A percentile compares a stretch with the other conserved stretches of the same genome.
Evolutionary conservation across 1,140 invertebrate species (phyloP).

Genomic region (Melipona quadrifasciata): DNA sequence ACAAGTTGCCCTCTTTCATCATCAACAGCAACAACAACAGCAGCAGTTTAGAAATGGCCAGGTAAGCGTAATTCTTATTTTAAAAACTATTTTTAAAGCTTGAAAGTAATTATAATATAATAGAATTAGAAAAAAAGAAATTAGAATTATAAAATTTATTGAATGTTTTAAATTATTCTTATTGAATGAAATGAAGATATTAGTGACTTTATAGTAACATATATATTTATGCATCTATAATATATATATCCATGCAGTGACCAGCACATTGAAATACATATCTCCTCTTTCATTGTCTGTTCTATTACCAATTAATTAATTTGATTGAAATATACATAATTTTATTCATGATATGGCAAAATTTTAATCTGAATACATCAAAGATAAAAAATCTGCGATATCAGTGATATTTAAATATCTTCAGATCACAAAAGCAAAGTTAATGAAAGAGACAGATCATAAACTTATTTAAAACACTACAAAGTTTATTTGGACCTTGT

Average conservation of each 20-base stretch:
- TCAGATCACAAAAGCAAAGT: not conserved
- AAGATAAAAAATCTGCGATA: not conserved
- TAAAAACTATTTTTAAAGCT: too few species aligned
- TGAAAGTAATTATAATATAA: not conserved
- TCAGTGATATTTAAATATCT: not conserved
- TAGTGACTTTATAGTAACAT: not conserved
- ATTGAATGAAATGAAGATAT: not conserved
- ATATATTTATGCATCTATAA: not conserved
- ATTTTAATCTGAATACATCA: not conserved
- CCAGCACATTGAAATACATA: not conserved
- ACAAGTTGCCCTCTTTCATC: slow-evolving; percentile 84
- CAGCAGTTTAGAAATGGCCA: slow-evolving; percentile 83
- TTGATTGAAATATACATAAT: not conserved
- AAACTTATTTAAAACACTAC: not conserved
- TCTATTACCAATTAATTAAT: not conserved
- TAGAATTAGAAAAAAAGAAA: not conserved
- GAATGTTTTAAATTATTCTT: not conserved
- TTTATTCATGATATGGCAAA: not conserved
- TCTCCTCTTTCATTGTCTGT: not conserved
- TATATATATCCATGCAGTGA: not conserved
- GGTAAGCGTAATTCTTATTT: slow-evolving; percentile 63
- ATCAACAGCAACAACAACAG: slow-evolving; percentile 84
- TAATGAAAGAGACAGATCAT: not conserved
- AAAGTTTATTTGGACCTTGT: not conserved
- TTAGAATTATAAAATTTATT: not conserved